These are phyloP conservation scores for Bucco capensis DNA, from an alignment of 2,113 vertebrate genomes.

Conservation along the genomic window DNA sequence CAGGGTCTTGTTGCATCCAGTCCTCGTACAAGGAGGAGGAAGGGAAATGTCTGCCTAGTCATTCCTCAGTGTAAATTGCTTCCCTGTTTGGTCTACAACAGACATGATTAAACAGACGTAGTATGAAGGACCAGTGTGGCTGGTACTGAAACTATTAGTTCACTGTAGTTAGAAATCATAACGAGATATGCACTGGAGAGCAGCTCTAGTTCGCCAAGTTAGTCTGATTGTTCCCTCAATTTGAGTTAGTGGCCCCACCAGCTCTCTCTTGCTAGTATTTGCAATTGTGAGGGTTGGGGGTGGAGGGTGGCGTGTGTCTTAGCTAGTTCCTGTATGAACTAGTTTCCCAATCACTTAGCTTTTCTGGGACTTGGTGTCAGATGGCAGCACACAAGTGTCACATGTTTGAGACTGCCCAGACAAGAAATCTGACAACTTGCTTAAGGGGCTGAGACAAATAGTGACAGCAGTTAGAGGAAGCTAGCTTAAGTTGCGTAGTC, in stretches of 20 bases:
- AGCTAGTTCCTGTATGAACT: background rate
- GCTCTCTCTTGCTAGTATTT: background rate
- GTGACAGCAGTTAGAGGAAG: background rate
- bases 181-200: accelerated
- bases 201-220: background rate
- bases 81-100: accelerated
- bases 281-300: background rate
- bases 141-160: background rate
- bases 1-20: background rate
- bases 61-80: background rate
- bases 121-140: background rate
- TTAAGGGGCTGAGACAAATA: background rate
- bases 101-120: background rate
- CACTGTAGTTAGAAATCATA: background rate
- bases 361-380: constrained; percentile 52
- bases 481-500: background rate
- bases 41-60: background rate
- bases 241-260: background rate
- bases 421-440: background rate
- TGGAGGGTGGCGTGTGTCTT: too few species aligned
- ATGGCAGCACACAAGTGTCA: constrained; percentile 49
- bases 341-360: constrained; percentile 27
- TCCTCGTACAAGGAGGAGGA: background rate
- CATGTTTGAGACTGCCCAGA: constrained; percentile 20
- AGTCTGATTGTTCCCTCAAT: background rate